A percentile compares a stretch with the other conserved stretches of the same genome.
These are phyloP conservation scores for Pharmacophagus antenor DNA, from an alignment of 2,888 invertebrate species.

Conservation along the genomic window DNA sequence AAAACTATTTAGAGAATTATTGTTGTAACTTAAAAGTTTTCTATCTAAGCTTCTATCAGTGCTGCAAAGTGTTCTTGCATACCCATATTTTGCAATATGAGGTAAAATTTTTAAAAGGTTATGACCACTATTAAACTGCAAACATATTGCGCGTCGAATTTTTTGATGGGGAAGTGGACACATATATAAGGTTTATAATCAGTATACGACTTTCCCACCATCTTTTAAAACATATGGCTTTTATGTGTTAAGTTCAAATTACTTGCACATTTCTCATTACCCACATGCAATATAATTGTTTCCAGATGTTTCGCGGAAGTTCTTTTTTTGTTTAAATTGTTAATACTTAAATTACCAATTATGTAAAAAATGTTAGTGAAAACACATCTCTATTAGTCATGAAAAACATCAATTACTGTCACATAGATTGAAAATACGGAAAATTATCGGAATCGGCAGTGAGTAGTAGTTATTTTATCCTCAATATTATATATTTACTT, in stretches of 20 bases:
- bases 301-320: neutral
- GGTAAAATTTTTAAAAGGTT: neutral
- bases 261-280: neutral
- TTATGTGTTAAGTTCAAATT: slow-evolving; percentile 2
- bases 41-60: neutral
- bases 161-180: neutral
- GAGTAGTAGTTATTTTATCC: no score
- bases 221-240: neutral
- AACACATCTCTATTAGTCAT: no score
- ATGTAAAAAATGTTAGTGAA: neutral
- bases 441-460: no score
- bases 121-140: neutral
- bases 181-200: neutral
- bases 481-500: no score
- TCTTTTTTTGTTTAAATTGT: neutral
- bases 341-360: no score
- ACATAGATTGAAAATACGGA: no score
- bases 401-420: no score
- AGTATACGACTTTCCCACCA: neutral
- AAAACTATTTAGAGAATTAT: no score
- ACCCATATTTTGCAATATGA: neutral
- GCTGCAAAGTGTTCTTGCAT: neutral
- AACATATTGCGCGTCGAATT: neutral
- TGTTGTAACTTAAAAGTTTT: no score
- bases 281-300: neutral